phyloP scores from a whole-genome alignment of 2,888 invertebrate species.

The Halocaridina rubra region DNA sequence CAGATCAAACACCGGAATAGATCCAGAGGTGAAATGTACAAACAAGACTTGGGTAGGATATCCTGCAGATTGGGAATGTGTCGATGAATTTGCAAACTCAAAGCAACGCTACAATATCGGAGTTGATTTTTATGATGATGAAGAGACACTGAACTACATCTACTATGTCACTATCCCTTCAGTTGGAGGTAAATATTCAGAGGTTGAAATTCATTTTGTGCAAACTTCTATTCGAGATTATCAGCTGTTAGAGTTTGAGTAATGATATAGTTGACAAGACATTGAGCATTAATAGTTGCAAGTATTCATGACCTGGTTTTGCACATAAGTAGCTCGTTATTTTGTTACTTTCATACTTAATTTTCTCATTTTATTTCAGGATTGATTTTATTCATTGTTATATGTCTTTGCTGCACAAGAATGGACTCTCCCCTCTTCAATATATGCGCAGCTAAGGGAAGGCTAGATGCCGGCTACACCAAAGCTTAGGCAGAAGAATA shows the following conservation, averaged over 20 bases:
- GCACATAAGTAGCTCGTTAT: not conserved
- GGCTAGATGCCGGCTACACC: not conserved
- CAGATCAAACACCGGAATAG: no score
- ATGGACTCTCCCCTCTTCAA: constrained; percentile 43
- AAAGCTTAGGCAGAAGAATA: no score
- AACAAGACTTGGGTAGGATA: not conserved
- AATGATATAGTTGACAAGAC: not conserved
- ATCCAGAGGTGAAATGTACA: not conserved
- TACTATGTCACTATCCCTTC: not conserved
- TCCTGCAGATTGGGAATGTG: not conserved
- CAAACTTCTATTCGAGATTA: not conserved
- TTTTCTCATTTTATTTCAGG: not conserved
- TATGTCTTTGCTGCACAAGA: constrained; percentile 31
- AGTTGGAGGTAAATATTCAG: not conserved
- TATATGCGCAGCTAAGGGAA: constrained; percentile 9
- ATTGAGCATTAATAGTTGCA: not conserved
- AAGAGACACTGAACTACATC: not conserved
- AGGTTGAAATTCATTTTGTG: not conserved
- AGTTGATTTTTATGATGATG: not conserved
- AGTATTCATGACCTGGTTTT: not conserved
- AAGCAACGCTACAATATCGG: not conserved
- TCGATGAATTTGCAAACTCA: not conserved
- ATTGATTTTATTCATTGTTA: constrained; percentile 9
- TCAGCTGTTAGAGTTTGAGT: not conserved
- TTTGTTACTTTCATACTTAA: not conserved